Evolutionary conservation across 2,888 invertebrate genomes (phyloP), one percentile per base, ranked within the genome.

Genomic region (Seira ritae): DNA sequence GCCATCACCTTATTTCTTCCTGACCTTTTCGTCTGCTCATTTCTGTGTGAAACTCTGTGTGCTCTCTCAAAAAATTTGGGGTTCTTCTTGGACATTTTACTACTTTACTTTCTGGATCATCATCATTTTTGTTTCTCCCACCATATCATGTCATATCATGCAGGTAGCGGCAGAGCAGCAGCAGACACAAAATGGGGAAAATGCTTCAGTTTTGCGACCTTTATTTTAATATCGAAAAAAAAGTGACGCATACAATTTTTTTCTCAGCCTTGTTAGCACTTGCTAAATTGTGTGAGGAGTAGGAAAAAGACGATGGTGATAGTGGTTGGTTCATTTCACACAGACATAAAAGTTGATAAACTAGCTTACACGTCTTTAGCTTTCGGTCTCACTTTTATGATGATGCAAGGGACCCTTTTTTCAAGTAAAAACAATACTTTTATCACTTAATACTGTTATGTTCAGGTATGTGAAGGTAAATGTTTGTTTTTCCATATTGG

Each of bases 11-110:
- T 77, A 62, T 75, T 70, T 81, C 77, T 50, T 69, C 77, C 74
- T 83, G 74, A 78, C 83, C 83, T 83, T 83, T 83, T 78, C 83
- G 83, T 83, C 83, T 83, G 74, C 70, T 37, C 73, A 76, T 73
- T 77, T 82, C 69, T 55, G 83, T 74, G 83, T 77, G 77, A 82
- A 82, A 73, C 73, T n/a, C n/a, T n/a, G 46, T 75, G 12, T 55
- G 62, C 55, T 76, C 31, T 31, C 8, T n/a, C n/a, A n/a, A 31
- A 31, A 31, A 31, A 31, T 31, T 31, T 31, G 31, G 31, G 31
- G n/a, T 70, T 77, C 37, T 70, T 8, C 23, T 22, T 22, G 20
- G n/a, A 42, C 12, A 42, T 42, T 42, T 42, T 42, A 42, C 42
- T 42, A 42, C 42, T 42, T 12, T n/a, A n/a, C n/a, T n/a, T 67